Base-by-base conservation (phyloP, 1,140 invertebrate genomes). In the Camponotus floridanus region DNA sequence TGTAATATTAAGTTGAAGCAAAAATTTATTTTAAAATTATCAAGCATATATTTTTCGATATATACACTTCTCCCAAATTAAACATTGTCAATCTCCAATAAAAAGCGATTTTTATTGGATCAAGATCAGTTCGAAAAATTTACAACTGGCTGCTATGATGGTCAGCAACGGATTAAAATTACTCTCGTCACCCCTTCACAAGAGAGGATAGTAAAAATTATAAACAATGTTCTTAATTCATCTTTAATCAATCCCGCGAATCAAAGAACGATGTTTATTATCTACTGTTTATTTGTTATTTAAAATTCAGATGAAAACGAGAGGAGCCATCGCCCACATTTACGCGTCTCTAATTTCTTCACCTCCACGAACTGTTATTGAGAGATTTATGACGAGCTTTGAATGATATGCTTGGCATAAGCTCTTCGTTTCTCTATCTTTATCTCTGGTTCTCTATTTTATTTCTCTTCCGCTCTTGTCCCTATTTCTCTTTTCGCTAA, bases 221-320 rank as follows among this genome's bases (percentile, higher is more conserved):
- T 78, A 78, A 84, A 89, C 65, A 65, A 71, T 64, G 67, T 45
- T 65, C 36, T 59, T 83, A 62, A 89, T 86, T 88, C 85, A 89
- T 80, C 70, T 67, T 74, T 73, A 74, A 73, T 64, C 21, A 48
- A 39, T 86, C 81, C 42, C n/a, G 55, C 31, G 84, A 79, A 70
- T 71, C 51, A 36, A 11, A n/a, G 51, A 73, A 61, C 65, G 36
- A 13, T 11, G 42, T 31, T 4, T 31, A 65, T 31, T 55, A 57
- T 31, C 36, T 26, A 48, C 31, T 48, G 45, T 64, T 74, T 86
- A 65, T 86, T 86, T 83, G 68, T 86, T 86, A 86, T 85, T 86
- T 39, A 13, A 86, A 83, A 48, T 86, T 86, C 65, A 51, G 76
- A 42, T 42, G 13, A 39, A 71, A 81, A 26, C 33, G 39, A 15